A percentile compares a stretch with the other conserved stretches of the same genome.
Conservation (phyloP, 2,888 invertebrate species). For the Stenodera caucasica region DNA sequence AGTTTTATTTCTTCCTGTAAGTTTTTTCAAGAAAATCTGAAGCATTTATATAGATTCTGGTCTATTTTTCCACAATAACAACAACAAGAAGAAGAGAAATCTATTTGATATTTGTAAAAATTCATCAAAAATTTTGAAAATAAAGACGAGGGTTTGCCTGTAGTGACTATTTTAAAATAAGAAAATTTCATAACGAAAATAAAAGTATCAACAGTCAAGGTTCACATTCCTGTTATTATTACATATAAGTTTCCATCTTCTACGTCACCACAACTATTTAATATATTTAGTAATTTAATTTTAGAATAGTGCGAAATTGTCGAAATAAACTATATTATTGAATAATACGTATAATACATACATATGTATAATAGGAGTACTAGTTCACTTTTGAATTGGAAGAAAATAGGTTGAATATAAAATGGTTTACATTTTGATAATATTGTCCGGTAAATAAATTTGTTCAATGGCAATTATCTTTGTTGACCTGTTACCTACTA, state of each 20-base stretch:
- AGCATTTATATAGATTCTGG: not conserved
- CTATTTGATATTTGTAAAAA: no score
- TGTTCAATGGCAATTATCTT: not conserved
- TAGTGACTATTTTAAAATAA: not conserved
- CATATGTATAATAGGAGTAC: no score
- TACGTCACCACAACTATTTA: no score
- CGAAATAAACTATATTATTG: not conserved
- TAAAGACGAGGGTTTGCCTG: no score
- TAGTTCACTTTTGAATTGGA: no score
- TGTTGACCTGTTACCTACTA: slow-evolving; percentile 12
- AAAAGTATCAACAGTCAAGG: not conserved
- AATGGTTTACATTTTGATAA: not conserved
- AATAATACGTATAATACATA: not conserved
- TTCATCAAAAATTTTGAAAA: no score
- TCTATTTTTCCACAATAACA: not conserved
- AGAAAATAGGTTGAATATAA: no score
- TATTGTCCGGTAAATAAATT: not conserved
- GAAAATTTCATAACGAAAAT: not conserved
- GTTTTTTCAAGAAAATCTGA: not conserved
- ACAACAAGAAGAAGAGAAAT: no score
- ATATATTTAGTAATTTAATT: not conserved
- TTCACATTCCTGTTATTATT: not conserved
- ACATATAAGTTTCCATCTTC: no score
- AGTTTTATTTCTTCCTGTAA: not conserved
- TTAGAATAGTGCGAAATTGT: not conserved